Base-by-base conservation (phyloP, 2,113 vertebrate genomes). In the Delphinapterus leucas region DNA sequence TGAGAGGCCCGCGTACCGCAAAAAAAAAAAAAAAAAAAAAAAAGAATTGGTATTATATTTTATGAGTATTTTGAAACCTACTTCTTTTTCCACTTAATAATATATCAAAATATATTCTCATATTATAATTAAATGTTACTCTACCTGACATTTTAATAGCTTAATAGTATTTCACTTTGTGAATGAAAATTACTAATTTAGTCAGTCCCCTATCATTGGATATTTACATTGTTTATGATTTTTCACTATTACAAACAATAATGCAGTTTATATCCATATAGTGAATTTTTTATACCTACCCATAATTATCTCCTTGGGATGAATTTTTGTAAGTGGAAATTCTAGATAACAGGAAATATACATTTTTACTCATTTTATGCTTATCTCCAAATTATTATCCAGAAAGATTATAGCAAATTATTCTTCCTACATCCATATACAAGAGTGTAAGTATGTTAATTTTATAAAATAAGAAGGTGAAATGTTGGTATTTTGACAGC, bases 131-230 rank as follows among this genome's bases (percentile, higher is more conserved):
- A 87, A 92, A 33, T 47, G 18, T 71, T 61, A 58, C 25, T 79
- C 18, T 58, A 58, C 2, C 68, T 85, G 49, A 49, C 23, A 88
- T 63, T 94, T 90, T 88, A 83, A 79, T 83, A 87, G 8, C 17
- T 92, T 89, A 2, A 38, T 82, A 67, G 10, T 36, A 92, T 93
- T 94, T 96, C 9, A 88, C 14, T 93, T 96, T 88, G 70, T 84
- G 28, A 21, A 47, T 70, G 7, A 94, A 96, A 83, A 85, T 70
- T 67, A 84, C 73, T 88, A 85, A 85, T 63, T 76, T 92, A 88
- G 26, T 12, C 31, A 93, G 31, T 63, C 18, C 3, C 20, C 47
- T 73, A 53, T 83, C 79, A 28, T 79, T 87, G 25, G n/a, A 47
- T 26, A 79, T 61, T 96, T 44, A 87, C 8, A 31, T 73, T 93